These are phyloP conservation scores for Clitarchus hookeri DNA, from an alignment of 2,888 invertebrate species.

Conservation along the genomic window DNA sequence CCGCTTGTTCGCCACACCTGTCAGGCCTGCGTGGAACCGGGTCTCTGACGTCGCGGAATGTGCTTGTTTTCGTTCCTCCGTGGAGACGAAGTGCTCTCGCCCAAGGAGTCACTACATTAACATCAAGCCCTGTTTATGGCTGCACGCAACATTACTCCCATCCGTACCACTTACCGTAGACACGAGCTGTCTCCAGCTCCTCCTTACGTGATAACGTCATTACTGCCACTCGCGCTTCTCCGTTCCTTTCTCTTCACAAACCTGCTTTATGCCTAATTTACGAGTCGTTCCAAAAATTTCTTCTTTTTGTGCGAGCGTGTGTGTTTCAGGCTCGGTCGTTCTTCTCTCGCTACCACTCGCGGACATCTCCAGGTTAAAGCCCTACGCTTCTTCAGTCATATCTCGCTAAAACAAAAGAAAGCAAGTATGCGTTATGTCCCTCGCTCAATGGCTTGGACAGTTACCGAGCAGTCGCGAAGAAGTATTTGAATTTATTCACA, in stretches of 20 bases:
- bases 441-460: too few species aligned
- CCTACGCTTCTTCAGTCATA: too few species aligned
- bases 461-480: too few species aligned
- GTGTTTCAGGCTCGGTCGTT: not conserved
- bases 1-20: too few species aligned
- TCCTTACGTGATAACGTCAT: not conserved
- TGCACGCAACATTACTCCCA: not conserved
- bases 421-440: too few species aligned
- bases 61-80: too few species aligned
- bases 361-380: not conserved
- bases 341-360: not conserved
- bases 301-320: not conserved
- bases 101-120: not conserved
- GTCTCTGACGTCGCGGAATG: too few species aligned
- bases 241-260: not conserved
- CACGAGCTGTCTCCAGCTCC: not conserved
- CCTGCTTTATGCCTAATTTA: not conserved
- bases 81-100: not conserved
- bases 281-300: not conserved
- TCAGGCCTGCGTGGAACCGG: too few species aligned
- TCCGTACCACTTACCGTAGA: not conserved
- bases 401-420: too few species aligned
- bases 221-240: not conserved
- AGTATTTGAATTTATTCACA: too few species aligned
- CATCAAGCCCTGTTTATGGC: not conserved